Conservation (phyloP, 2,797 vertebrate species). For the Neomorphus geoffroyi region DNA sequence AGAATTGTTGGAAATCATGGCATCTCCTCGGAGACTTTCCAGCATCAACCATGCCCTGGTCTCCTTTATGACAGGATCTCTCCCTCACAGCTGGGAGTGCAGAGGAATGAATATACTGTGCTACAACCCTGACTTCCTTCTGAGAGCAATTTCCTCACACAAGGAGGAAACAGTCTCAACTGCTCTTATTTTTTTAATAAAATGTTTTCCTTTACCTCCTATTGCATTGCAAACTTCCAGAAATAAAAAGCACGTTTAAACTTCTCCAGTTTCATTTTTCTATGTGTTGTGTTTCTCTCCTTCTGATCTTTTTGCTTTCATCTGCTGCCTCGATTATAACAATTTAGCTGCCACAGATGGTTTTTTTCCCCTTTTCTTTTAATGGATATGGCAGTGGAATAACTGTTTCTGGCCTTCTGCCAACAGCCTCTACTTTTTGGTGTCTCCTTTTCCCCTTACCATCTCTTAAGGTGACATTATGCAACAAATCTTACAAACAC, state of each 20-base stretch:
- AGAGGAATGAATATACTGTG: background rate
- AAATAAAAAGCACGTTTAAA: conserved; percentile 42
- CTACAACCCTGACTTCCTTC: background rate
- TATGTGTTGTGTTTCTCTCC: conserved; percentile 18
- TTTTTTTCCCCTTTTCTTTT: background rate
- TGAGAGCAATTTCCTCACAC: background rate
- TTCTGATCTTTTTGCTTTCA: conserved; percentile 68
- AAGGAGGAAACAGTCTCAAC: background rate
- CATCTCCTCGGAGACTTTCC: background rate
- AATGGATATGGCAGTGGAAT: conserved; percentile 24
- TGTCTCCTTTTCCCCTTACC: background rate
- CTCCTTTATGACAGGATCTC: background rate
- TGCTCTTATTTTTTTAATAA: conserved; percentile 17
- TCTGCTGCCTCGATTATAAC: conserved; percentile 51
- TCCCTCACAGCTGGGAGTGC: background rate
- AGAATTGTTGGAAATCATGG: background rate
- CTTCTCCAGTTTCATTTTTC: conserved; percentile 47
- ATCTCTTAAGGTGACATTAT: background rate
- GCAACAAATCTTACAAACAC: background rate
- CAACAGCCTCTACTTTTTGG: background rate
- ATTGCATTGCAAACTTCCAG: background rate
- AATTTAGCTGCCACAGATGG: conserved; percentile 45
- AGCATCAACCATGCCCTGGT: background rate
- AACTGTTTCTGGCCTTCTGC: conserved; percentile 17
- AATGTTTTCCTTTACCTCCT: conserved; percentile 22